Evolutionary conservation across 2,888 invertebrate species (phyloP).

Genomic region (Keiferia lycopersicella): DNA sequence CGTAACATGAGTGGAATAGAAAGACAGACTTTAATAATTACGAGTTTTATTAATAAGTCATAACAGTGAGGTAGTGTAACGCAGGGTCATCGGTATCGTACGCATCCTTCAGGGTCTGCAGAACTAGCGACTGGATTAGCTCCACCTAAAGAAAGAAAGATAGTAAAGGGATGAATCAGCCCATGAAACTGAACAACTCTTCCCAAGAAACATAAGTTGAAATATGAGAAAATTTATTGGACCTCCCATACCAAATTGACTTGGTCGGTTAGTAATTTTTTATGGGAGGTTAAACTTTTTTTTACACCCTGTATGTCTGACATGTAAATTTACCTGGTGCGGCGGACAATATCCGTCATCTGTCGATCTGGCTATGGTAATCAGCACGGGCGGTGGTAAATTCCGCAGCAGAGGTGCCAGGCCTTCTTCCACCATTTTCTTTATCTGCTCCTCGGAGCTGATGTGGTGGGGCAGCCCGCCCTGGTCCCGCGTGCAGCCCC

Average conservation of each 20-base stretch:
- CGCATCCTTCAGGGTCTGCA: constrained; percentile 78
- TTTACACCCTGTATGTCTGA: too few species aligned
- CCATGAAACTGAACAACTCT: too few species aligned
- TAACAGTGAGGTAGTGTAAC: constrained; percentile 66
- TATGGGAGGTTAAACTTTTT: too few species aligned
- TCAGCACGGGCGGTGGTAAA: constrained; percentile 82
- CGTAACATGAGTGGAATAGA: too few species aligned
- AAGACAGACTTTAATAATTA: background rate
- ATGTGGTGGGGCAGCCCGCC: constrained; percentile 93
- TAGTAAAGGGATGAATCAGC: too few species aligned
- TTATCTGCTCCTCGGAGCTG: constrained; percentile 85
- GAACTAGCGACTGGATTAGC: constrained; percentile 85
- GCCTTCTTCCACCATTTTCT: constrained; percentile 78
- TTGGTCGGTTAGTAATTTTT: too few species aligned
- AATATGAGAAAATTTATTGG: too few species aligned
- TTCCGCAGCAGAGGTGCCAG: constrained; percentile 82
- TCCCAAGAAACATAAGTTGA: too few species aligned
- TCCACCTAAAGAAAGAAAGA: constrained; percentile 83
- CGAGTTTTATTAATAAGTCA: constrained; percentile 9
- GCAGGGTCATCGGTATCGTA: constrained; percentile 77
- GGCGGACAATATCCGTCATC: constrained; percentile 94
- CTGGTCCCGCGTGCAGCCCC: constrained; percentile 94
- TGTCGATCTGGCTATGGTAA: constrained; percentile 92
- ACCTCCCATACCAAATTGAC: too few species aligned
- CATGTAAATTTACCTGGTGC: constrained; percentile 84